phyloP scores from a whole-genome alignment of 2,888 invertebrate species.

The Thymelicus lineola region DNA sequence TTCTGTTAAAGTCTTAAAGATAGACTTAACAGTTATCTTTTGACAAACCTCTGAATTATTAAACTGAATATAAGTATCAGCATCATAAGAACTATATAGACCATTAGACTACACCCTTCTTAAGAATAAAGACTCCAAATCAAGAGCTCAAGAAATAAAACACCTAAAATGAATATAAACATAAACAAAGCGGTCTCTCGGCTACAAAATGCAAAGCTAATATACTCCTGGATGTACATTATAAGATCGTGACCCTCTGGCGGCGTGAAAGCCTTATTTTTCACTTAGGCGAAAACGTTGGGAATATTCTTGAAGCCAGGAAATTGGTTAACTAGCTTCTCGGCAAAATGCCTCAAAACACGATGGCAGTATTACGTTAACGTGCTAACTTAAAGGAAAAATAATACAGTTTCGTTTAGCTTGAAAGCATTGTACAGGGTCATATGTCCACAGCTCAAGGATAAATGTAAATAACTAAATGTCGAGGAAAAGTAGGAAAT shows the following conservation, averaged over 20 bases:
- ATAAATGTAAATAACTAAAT: no score
- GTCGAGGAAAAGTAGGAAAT: no score
- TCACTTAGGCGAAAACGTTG: slow-evolving; percentile 8
- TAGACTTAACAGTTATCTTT: no score
- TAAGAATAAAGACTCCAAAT: no score
- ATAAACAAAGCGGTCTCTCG: background rate
- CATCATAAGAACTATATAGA: no score
- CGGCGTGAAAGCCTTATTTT: slow-evolving; percentile 9
- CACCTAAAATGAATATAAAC: background rate
- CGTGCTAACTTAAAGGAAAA: background rate
- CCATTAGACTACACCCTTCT: no score
- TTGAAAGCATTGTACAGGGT: no score
- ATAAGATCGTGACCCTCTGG: slow-evolving; percentile 8
- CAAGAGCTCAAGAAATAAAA: no score
- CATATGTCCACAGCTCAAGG: no score
- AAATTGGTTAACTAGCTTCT: slow-evolving; percentile 11
- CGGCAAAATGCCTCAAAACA: slow-evolving; percentile 8
- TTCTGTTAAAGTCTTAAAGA: no score
- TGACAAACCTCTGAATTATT: no score
- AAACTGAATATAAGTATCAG: no score
- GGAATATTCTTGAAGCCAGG: slow-evolving; percentile 3
- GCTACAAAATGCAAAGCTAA: slow-evolving; percentile 8
- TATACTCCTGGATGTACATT: slow-evolving; percentile 10
- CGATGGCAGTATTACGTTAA: background rate
- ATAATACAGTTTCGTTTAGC: background rate